Evolutionary conservation across 2,113 vertebrate species (phyloP).

Genomic region (Grus americana): DNA sequence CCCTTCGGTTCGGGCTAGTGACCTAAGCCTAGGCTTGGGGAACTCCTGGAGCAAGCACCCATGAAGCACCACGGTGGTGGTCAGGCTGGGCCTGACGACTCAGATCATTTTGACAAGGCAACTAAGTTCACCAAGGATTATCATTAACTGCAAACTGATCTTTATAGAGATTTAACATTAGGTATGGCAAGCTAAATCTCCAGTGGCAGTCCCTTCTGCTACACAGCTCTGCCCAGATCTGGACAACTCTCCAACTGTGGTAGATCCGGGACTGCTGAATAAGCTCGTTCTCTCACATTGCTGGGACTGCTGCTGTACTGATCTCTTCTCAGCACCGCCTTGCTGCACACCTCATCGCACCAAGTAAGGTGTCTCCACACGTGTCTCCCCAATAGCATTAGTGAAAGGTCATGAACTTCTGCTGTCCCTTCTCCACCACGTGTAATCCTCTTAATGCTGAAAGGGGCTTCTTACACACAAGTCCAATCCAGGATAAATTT

Average conservation of each 20-base stretch:
- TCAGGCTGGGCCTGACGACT: not conserved
- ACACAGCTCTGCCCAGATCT: not conserved
- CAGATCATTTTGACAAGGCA: not conserved
- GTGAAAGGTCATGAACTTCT: not conserved
- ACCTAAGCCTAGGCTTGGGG: not conserved
- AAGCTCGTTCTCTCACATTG: constrained; percentile 6
- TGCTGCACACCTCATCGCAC: not conserved
- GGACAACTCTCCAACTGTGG: not conserved
- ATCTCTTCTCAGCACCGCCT: not conserved
- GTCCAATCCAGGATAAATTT: constrained; percentile 31
- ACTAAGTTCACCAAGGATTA: not conserved
- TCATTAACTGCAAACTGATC: not conserved
- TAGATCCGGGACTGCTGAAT: not conserved
- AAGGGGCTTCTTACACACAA: constrained; percentile 13
- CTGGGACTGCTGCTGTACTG: not conserved
- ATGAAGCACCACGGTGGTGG: rapidly evolving
- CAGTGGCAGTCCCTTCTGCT: not conserved
- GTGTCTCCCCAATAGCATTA: constrained; percentile 25
- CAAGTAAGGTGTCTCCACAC: not conserved
- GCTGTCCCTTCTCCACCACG: not conserved
- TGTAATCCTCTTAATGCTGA: constrained; percentile 52
- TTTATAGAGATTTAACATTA: not conserved
- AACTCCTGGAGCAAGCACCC: not conserved
- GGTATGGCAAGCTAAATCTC: not conserved
- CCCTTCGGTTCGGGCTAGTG: not conserved